phyloP scores from a whole-genome alignment of 1,140 invertebrate genomes.

The Solen grandis region DNA sequence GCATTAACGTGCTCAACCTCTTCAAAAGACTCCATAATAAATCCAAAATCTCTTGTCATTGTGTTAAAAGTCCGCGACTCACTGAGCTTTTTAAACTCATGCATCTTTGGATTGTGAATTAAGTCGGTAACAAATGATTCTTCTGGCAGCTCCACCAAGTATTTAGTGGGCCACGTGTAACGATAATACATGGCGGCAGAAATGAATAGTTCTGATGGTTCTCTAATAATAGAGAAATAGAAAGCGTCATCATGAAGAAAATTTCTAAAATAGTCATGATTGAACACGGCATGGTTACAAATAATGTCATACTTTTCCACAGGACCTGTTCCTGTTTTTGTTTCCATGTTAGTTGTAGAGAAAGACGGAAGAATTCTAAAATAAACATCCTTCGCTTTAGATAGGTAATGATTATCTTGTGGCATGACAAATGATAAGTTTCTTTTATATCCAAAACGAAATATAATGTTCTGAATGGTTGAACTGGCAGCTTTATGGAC shows the following conservation, averaged over 20 bases:
- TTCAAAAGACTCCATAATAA: background rate
- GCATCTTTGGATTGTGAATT: constrained; percentile 1
- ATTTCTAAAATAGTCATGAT: background rate
- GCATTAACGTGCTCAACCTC: background rate
- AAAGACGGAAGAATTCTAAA: background rate
- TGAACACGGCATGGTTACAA: constrained; percentile 29
- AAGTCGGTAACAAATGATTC: constrained; percentile 9
- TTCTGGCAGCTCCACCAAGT: background rate
- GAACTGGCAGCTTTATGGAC: constrained; percentile 40
- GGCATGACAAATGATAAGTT: constrained; percentile 22
- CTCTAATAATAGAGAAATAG: constrained; percentile 16
- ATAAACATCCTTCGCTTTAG: background rate
- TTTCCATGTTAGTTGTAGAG: background rate
- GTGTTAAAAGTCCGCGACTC: constrained; percentile 30
- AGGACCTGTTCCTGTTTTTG: background rate
- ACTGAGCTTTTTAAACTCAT: background rate
- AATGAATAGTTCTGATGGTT: constrained; percentile 12
- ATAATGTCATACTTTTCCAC: constrained; percentile 16
- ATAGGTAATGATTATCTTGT: background rate
- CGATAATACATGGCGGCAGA: constrained; percentile 27
- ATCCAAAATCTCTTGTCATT: constrained; percentile 40
- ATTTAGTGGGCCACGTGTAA: background rate
- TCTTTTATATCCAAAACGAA: constrained; percentile 16
- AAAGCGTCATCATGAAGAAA: constrained; percentile 3
- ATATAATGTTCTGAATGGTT: constrained; percentile 7